These are phyloP conservation scores for Dicrurus megarhynchus DNA, from an alignment of 2,113 vertebrate genomes.

Conservation along the genomic window DNA sequence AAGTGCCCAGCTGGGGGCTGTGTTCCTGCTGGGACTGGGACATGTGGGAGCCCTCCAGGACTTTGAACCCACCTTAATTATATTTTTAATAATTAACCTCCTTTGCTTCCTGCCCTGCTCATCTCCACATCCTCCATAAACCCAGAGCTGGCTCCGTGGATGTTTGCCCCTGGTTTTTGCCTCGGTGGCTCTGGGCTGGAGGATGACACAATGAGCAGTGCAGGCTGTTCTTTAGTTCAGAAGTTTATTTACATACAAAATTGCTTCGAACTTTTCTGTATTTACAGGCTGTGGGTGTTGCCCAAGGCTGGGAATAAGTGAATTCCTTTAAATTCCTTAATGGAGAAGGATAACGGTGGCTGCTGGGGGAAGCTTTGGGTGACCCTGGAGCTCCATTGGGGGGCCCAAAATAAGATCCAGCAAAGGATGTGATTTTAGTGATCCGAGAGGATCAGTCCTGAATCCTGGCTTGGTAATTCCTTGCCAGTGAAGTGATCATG, in stretches of 20 bases:
- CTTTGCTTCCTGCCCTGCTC: background rate
- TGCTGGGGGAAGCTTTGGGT: background rate
- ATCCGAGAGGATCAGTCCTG: rapidly evolving
- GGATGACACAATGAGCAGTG: background rate
- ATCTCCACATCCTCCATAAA: rapidly evolving
- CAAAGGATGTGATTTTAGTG: rapidly evolving
- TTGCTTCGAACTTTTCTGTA: background rate
- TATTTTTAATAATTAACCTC: background rate
- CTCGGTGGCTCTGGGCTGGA: background rate
- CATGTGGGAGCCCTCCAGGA: background rate
- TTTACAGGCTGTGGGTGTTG: background rate
- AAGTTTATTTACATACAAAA: background rate
- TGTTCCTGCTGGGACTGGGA: background rate
- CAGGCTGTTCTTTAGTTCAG: background rate
- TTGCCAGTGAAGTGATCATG: rapidly evolving
- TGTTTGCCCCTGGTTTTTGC: background rate
- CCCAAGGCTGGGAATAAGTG: background rate
- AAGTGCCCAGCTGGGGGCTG: background rate
- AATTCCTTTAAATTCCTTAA: background rate
- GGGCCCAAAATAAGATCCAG: background rate
- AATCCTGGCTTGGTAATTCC: rapidly evolving
- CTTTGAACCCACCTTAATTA: background rate
- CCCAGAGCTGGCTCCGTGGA: rapidly evolving
- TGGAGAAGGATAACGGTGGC: rapidly evolving
- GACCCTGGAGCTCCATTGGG: background rate